Percentiles rank a stretch among this genome's conserved stretches.
Conservation (phyloP, 2,888 invertebrate species). For the Phragmatobia fuliginosa region DNA sequence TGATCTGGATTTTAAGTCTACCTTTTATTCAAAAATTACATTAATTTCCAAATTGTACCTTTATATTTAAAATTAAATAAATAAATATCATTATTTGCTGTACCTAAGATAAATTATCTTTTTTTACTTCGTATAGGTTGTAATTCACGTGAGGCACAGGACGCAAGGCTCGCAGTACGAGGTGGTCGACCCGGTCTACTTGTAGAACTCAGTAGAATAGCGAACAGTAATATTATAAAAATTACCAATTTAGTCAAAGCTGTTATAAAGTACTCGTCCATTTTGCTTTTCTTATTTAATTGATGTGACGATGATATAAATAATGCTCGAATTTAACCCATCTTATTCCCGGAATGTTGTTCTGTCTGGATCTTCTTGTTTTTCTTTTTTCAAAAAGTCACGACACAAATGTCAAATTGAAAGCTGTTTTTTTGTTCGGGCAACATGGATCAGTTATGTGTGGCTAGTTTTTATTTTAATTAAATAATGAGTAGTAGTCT, state of each 20-base stretch:
- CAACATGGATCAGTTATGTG: background rate
- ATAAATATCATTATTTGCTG: background rate
- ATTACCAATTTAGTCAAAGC: slow-evolving; percentile 35
- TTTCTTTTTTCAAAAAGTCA: background rate
- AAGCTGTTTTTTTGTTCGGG: background rate
- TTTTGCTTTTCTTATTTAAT: slow-evolving; percentile 15
- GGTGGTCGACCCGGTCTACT: background rate
- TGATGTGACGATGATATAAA: background rate
- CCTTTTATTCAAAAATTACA: too few species aligned
- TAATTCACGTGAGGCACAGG: background rate
- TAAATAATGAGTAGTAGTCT: background rate
- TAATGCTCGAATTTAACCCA: slow-evolving; percentile 1
- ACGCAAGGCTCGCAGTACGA: background rate
- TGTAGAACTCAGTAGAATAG: background rate
- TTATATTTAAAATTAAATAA: background rate
- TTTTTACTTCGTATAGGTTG: background rate
- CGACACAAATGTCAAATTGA: background rate
- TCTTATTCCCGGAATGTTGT: background rate
- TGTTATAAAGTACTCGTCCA: slow-evolving; percentile 36
- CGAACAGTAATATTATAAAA: slow-evolving; percentile 15
- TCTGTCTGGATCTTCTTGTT: background rate
- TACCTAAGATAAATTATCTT: slow-evolving; percentile 6
- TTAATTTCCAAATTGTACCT: background rate
- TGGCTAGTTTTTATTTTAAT: background rate
- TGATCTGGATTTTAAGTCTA: background rate